These are phyloP conservation scores for Athripsodes cinereus DNA, from an alignment of 2,888 invertebrate species.

Conservation along the genomic window DNA sequence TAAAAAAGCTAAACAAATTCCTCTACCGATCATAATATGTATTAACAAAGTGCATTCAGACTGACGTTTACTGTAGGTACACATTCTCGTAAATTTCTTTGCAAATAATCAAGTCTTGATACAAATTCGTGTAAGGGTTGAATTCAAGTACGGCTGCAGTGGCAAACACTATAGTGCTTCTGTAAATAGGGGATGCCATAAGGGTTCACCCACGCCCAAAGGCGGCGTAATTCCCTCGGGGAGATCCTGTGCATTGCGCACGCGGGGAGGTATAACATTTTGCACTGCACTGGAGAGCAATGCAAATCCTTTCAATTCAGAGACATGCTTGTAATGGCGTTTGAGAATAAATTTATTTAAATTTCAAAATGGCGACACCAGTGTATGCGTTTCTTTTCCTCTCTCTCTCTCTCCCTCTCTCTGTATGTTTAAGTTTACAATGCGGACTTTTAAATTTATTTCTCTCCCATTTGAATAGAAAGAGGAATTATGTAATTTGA, in stretches of 20 bases:
- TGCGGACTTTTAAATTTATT: no score
- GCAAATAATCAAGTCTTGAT: no score
- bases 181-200: neutral
- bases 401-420: no score
- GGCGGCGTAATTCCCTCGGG: neutral
- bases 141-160: neutral
- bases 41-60: no score
- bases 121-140: no score
- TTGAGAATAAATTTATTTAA: conserved; percentile 1
- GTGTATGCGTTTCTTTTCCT: neutral
- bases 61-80: no score
- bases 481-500: no score
- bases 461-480: no score
- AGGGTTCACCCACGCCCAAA: neutral
- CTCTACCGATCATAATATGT: no score
- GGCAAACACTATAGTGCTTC: neutral
- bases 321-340: neutral
- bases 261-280: neutral
- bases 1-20: no score
- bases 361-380: neutral
- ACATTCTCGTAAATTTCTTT: no score
- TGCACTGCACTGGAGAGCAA: neutral
- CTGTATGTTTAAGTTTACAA: no score
- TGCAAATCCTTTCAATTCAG: neutral
- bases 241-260: neutral